These are phyloP conservation scores for Torymus tubicola DNA, from an alignment of 2,888 invertebrate species.

Conservation along the genomic window DNA sequence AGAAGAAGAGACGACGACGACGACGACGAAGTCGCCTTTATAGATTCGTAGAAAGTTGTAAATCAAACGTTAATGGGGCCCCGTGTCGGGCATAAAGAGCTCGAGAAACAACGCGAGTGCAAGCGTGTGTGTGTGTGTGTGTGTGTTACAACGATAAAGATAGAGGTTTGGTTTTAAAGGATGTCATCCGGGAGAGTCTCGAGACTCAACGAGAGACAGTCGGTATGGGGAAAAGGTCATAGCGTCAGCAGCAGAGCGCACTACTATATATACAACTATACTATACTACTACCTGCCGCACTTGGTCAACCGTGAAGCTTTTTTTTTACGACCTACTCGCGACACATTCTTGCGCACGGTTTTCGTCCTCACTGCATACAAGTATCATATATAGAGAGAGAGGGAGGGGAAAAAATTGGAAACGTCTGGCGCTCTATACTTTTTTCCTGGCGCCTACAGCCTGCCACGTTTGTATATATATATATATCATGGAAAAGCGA, in stretches of 20 bases:
- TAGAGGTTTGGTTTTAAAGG: conserved; percentile 65
- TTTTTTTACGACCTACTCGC: conserved; percentile 44
- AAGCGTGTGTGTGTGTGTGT: too few species aligned
- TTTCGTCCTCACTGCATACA: too few species aligned
- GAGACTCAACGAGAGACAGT: conserved; percentile 5
- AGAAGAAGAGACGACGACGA: conserved; percentile 36
- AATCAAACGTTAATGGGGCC: conserved; percentile 76
- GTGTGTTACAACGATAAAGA: conserved; percentile 72
- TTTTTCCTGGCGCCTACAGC: background rate
- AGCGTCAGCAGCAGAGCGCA: conserved; percentile 17
- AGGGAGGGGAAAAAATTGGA: background rate
- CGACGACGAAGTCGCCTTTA: conserved; percentile 60
- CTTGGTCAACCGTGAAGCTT: conserved; percentile 37
- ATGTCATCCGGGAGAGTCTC: conserved; percentile 49
- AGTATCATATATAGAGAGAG: background rate
- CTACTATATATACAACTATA: background rate
- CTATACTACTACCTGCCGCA: conserved; percentile 39
- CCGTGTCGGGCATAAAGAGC: conserved; percentile 74
- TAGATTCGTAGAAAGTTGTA: conserved; percentile 76
- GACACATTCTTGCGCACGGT: conserved; percentile 35
- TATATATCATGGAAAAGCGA: conserved; percentile 40
- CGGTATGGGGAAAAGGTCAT: conserved; percentile 33
- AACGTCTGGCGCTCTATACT: too few species aligned
- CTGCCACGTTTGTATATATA: conserved; percentile 13
- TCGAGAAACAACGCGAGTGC: conserved; percentile 71